Percentiles rank a stretch among this genome's conserved stretches.
Conservation (phyloP, 1,140 invertebrate genomes). For the Bombus waltoni region DNA sequence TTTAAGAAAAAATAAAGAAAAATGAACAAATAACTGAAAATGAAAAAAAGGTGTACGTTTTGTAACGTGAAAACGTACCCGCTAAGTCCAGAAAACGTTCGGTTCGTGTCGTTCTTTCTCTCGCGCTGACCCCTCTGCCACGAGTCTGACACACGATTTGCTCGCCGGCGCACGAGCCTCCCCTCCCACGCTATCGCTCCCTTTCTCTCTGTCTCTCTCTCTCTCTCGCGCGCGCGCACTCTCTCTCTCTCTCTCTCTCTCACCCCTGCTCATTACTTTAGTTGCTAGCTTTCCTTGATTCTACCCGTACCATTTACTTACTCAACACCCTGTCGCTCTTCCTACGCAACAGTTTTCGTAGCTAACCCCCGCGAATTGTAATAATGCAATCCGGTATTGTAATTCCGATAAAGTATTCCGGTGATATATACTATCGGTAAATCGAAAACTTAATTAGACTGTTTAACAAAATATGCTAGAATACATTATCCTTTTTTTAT, state of each 20-base stretch:
- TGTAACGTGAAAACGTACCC: slow-evolving; percentile 75
- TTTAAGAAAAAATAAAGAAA: slow-evolving; percentile 20
- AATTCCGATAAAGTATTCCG: not conserved
- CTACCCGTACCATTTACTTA: slow-evolving; percentile 28
- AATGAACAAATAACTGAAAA: not conserved
- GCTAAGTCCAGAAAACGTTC: slow-evolving; percentile 76
- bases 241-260: not conserved
- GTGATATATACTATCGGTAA: not conserved
- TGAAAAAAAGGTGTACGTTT: slow-evolving; percentile 39
- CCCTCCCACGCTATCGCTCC: slow-evolving; percentile 40
- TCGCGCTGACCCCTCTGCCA: slow-evolving; percentile 80
- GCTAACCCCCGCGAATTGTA: slow-evolving; percentile 25
- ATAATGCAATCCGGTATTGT: not conserved
- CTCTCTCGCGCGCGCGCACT: not conserved
- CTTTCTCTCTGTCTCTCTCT: not conserved
- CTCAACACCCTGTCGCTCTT: slow-evolving; percentile 15
- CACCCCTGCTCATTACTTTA: not conserved
- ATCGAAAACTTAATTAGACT: not conserved
- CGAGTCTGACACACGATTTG: slow-evolving; percentile 79
- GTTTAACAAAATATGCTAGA: not conserved
- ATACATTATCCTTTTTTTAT: too few species aligned
- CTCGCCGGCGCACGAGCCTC: slow-evolving; percentile 69
- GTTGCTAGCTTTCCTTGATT: slow-evolving; percentile 20
- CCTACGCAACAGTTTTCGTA: slow-evolving; percentile 21
- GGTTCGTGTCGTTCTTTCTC: slow-evolving; percentile 77